Evolutionary conservation across 2,113 vertebrate genomes (phyloP).

Genomic region (Nyctereutes procyonoides): DNA sequence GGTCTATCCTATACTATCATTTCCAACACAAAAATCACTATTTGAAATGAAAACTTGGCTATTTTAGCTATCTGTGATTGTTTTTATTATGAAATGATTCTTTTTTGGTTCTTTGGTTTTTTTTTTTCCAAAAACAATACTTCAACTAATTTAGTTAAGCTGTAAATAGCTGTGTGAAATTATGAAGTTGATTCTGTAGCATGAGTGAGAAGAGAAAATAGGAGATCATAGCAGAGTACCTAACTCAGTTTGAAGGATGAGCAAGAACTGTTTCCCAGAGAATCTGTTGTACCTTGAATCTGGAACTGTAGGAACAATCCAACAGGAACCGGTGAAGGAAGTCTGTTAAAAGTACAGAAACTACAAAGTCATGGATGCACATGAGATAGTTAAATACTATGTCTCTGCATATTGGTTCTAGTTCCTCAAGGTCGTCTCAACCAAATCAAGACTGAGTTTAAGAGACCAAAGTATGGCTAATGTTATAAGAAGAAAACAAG

Average conservation of each 20-base stretch:
- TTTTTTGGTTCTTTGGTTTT: background rate
- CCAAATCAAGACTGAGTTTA: background rate
- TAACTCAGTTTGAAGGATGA: background rate
- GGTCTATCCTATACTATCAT: background rate
- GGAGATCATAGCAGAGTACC: background rate
- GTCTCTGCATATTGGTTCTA: rapidly evolving
- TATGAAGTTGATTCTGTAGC: background rate
- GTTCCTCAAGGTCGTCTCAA: background rate
- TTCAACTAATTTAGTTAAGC: background rate
- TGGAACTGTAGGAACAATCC: background rate
- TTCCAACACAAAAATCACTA: background rate
- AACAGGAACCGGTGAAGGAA: background rate
- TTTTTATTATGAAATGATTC: background rate
- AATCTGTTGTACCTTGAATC: background rate
- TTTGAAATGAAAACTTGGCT: background rate
- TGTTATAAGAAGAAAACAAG: background rate
- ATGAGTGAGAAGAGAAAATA: background rate
- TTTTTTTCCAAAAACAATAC: background rate
- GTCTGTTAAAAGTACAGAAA: background rate
- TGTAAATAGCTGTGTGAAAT: background rate
- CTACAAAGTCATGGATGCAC: background rate
- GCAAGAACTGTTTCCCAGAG: background rate
- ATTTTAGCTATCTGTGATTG: background rate
- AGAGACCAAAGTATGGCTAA: background rate
- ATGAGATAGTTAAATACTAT: background rate